Evolutionary conservation across 2,888 invertebrate genomes (phyloP), one percentile per base, ranked within the genome.

Genomic region (Achlya flavicornis): DNA sequence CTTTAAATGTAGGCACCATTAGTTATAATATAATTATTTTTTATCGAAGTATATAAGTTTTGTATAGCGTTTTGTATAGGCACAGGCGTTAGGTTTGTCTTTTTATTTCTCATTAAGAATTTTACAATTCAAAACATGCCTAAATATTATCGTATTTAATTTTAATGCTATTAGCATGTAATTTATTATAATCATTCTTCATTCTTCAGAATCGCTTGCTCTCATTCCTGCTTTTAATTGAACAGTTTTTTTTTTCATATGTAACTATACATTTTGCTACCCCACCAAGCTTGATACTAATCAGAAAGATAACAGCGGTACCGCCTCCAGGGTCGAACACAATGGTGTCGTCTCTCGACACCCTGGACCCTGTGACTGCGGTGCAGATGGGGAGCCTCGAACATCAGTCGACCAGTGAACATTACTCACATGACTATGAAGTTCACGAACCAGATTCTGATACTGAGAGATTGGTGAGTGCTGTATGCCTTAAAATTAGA

Each of bases 311-410:
- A 93, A 93, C 92, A 90, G 91, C 92, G 90, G 85, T 86, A 80
- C 91, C 84, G 85, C 91, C 91, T 88, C 83, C 89, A 94, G 97
- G 97, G 72, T 97, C 97, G 64, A 97, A 97, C 85, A 97, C 97
- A 14, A 95, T 97, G 95, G 96, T 97, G 63, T 97, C 97, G 33
- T 96, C 96, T 19, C 94, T 96, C 72, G 96, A 96, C 78, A 96
- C 95, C 32, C 87, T 96, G 76, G 96, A 96, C 80, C 95, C 95
- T 12, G 82, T 93, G 61, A 94, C 94, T 0, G 86, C 94, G 0
- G 90, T 93, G 5, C 92, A 93, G 68, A 87, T 93, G 85, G 94
- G 94, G 77, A 92, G 93, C 63, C 72, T 92, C 32, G 94, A 92
- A 64, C 93, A 93, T 65, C 92, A 89, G 67, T 90, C 93, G 3